Conservation (phyloP, 2,797 vertebrate species). For the Malacoraja senta region DNA sequence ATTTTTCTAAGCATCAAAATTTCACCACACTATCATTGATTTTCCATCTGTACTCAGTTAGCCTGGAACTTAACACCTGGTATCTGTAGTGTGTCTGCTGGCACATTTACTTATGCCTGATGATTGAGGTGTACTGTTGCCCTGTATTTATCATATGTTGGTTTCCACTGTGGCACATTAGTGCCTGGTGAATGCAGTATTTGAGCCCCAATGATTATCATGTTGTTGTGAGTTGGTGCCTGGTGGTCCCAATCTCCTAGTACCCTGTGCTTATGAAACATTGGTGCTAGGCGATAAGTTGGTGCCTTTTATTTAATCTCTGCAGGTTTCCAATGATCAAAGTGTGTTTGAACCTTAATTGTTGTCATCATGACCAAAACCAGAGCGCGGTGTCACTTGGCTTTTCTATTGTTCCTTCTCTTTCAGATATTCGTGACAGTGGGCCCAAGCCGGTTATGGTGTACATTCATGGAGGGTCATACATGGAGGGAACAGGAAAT, state of each 20-base stretch:
- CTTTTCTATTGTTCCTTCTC: slow-evolving; percentile 47
- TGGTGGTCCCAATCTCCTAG: neutral
- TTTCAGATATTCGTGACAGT: slow-evolving; percentile 97
- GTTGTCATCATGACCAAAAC: neutral
- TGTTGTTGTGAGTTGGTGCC: neutral
- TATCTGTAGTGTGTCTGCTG: slow-evolving; percentile 12
- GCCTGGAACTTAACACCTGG: neutral
- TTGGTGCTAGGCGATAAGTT: neutral
- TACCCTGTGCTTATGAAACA: neutral
- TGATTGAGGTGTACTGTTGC: neutral
- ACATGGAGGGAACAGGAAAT: slow-evolving; percentile 98
- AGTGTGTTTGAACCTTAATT: neutral
- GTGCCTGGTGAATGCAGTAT: neutral
- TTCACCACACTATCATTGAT: neutral
- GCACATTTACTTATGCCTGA: neutral
- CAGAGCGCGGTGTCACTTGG: neutral
- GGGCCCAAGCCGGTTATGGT: slow-evolving; percentile 99
- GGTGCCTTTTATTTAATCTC: slow-evolving; percentile 43
- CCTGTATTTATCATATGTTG: neutral
- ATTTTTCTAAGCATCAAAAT: neutral
- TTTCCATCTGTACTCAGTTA: neutral
- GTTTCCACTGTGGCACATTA: neutral
- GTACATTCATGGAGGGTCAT: slow-evolving; percentile 95
- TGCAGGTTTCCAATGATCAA: slow-evolving; percentile 43
- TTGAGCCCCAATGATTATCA: neutral